phyloP scores from a whole-genome alignment of 2,113 vertebrate species.

The Fukomys damarensis region DNA sequence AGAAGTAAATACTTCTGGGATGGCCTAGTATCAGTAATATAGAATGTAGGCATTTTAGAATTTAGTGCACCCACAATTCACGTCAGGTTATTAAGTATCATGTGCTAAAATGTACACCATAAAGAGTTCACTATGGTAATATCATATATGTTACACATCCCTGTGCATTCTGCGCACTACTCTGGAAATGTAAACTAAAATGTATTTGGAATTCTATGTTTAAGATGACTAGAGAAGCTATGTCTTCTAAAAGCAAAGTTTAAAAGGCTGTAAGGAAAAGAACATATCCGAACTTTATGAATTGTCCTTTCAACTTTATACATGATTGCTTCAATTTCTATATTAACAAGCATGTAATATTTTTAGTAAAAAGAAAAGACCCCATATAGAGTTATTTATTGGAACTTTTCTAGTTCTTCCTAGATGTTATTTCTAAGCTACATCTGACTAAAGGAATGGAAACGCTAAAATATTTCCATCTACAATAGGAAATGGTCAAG shows the following conservation, averaged over 20 bases:
- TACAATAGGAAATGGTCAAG: neutral
- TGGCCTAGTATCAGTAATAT: neutral
- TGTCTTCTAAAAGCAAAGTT: slow-evolving; percentile 2
- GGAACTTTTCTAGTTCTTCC: neutral
- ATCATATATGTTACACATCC: neutral
- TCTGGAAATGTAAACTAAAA: neutral
- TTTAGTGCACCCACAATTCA: neutral
- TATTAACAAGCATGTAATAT: neutral
- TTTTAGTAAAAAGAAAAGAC: slow-evolving; percentile 29
- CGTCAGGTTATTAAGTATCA: neutral
- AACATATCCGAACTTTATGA: neutral
- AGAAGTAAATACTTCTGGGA: neutral
- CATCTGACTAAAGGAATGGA: neutral
- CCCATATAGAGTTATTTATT: neutral
- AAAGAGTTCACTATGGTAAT: neutral
- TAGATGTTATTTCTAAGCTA: slow-evolving; percentile 19
- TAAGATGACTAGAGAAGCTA: slow-evolving; percentile 8
- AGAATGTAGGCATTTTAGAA: neutral
- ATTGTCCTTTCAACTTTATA: neutral
- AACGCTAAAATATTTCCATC: neutral
- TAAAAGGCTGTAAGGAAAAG: neutral
- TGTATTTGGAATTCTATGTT: neutral
- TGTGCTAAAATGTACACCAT: neutral
- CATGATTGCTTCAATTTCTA: slow-evolving; percentile 21
- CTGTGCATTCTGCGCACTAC: neutral